Conservation (phyloP, 2,113 vertebrate species). For the Psittacus erithacus region DNA sequence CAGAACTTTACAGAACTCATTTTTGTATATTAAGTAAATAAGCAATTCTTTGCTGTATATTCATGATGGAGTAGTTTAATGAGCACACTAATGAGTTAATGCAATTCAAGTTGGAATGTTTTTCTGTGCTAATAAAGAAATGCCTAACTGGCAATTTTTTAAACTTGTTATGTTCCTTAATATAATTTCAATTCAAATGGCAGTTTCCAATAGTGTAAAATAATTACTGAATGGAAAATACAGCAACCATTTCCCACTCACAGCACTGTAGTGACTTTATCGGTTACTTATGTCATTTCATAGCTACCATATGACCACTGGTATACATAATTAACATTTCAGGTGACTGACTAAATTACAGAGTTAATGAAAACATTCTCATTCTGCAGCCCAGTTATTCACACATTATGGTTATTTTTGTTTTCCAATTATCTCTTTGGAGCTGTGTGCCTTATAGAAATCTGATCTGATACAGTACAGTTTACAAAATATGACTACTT, state of each 20-base stretch:
- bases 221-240: not conserved
- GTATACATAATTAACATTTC: not conserved
- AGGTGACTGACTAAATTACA: not conserved
- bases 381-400: not conserved
- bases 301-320: not conserved
- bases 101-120: not conserved
- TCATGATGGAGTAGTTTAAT: not conserved
- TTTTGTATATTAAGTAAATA: not conserved
- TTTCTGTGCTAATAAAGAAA: not conserved
- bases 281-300: not conserved
- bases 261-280: not conserved
- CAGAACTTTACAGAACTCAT: not conserved
- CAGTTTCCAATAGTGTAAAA: not conserved
- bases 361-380: not conserved
- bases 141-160: not conserved
- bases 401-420: not conserved
- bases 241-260: not conserved
- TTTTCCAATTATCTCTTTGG: not conserved
- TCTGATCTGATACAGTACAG: not conserved
- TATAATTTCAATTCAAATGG: conserved; percentile 2
- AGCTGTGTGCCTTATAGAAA: not conserved
- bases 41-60: not conserved
- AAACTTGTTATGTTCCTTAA: not conserved
- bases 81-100: not conserved
- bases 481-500: not conserved